A percentile compares a stretch with the other conserved stretches of the same genome.
Conservation (phyloP, 2,113 vertebrate species). For the Trinectes maculatus region DNA sequence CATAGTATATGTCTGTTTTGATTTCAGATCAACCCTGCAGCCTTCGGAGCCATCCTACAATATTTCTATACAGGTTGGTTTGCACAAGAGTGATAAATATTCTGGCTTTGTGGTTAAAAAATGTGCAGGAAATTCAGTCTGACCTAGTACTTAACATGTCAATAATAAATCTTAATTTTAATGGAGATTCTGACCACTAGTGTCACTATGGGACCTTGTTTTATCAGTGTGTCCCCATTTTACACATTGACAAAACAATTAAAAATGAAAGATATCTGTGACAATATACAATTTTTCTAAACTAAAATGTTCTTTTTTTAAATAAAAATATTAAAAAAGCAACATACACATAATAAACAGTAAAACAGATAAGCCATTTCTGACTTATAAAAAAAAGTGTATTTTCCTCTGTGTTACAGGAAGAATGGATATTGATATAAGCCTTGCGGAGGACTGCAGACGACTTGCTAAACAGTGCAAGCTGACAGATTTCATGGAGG, state of each 20-base stretch:
- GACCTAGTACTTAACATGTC: not conserved
- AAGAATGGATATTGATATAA: slow-evolving; percentile 89
- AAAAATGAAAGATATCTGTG: too few relatives aligned
- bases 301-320: not conserved
- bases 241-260: not conserved
- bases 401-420: slow-evolving; percentile 74
- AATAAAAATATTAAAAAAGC: not conserved
- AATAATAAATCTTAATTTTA: not conserved
- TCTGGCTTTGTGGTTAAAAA: not conserved
- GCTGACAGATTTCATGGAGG: slow-evolving; percentile 89
- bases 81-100: not conserved
- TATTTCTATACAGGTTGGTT: slow-evolving; percentile 94
- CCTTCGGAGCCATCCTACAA: slow-evolving; percentile 92
- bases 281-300: not conserved
- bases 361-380: not conserved
- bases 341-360: not conserved
- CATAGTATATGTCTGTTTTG: slow-evolving; percentile 2
- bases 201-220: not conserved
- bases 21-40: slow-evolving; percentile 92
- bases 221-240: not conserved
- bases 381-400: not conserved
- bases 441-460: slow-evolving; percentile 91
- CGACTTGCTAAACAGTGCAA: slow-evolving; percentile 95
- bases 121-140: not conserved
- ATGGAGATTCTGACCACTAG: not conserved